These are phyloP conservation scores for Ianthella basta DNA, from an alignment of 37 sponge, comb jelly and placozoan genomes.

Conservation along the genomic window DNA sequence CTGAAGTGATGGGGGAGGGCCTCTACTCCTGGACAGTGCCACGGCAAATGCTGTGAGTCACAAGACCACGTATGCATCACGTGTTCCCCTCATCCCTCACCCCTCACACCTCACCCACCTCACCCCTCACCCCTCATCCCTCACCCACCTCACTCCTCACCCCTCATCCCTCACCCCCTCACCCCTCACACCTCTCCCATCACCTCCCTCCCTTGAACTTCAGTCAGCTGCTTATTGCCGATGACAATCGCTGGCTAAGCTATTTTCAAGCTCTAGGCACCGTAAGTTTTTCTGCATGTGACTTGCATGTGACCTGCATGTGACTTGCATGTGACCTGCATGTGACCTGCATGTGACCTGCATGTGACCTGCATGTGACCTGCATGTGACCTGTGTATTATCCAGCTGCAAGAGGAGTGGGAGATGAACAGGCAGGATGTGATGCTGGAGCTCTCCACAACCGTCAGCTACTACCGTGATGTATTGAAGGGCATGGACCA, in stretches of 20 bases:
- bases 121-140: no score
- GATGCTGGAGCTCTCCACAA: slow-evolving; percentile 38
- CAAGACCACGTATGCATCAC: no score
- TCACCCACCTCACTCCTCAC: no score
- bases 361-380: no score
- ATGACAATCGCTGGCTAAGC: slow-evolving; percentile 35
- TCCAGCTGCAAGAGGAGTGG: slow-evolving; percentile 65
- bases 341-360: no score
- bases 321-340: no score
- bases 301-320: no score
- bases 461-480: slow-evolving; percentile 52
- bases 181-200: neutral
- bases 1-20: slow-evolving; percentile 84
- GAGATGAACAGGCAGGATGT: slow-evolving; percentile 66
- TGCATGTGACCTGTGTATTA: no score
- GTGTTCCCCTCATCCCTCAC: no score
- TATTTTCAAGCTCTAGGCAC: slow-evolving; percentile 25
- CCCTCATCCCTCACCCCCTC: no score
- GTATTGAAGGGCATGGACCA: slow-evolving; percentile 32
- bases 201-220: neutral
- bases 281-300: slow-evolving; percentile 14
- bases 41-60: slow-evolving; percentile 73
- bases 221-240: slow-evolving; percentile 43
- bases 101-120: no score
- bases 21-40: slow-evolving; percentile 70